Percentiles rank a stretch among this genome's conserved stretches.
These are phyloP conservation scores for Eledone cirrhosa DNA, from an alignment of 2,888 invertebrate genomes.

Conservation along the genomic window DNA sequence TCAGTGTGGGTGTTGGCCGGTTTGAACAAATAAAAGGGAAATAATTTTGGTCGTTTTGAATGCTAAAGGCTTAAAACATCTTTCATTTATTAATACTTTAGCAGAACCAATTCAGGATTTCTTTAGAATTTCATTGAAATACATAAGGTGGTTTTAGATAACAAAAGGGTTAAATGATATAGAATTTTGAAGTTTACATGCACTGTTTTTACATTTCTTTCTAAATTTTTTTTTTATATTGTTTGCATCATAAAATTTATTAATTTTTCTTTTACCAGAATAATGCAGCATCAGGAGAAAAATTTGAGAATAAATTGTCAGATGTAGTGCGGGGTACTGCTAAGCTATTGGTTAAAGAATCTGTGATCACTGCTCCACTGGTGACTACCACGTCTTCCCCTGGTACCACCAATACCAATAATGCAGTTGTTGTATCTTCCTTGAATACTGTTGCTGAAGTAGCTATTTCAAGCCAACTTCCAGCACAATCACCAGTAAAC, in stretches of 20 bases:
- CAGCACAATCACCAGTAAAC: constrained; percentile 17
- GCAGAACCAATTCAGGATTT: too few relatives aligned
- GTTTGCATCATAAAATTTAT: background rate
- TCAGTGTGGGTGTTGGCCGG: too few relatives aligned
- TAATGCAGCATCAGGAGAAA: constrained; percentile 55
- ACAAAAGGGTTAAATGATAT: background rate
- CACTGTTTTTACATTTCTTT: background rate
- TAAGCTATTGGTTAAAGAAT: constrained; percentile 67
- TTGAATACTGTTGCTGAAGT: background rate
- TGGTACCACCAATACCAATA: constrained; percentile 21
- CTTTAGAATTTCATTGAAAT: too few relatives aligned
- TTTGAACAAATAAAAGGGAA: too few relatives aligned
- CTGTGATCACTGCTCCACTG: constrained; percentile 46
- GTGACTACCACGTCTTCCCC: constrained; percentile 30
- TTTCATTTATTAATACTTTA: too few relatives aligned
- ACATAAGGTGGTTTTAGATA: too few relatives aligned
- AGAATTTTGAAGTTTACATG: constrained; percentile 24
- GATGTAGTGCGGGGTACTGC: constrained; percentile 83
- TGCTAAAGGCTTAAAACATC: too few relatives aligned
- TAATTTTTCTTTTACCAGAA: constrained; percentile 46
- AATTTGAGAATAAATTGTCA: constrained; percentile 72
- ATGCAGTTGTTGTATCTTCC: background rate
- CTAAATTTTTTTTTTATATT: background rate
- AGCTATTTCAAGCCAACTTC: background rate
- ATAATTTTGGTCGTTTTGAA: too few relatives aligned